Evolutionary conservation across 2,797 vertebrate genomes (phyloP), one percentile per base, ranked within the genome.

Genomic region (Poeciliopsis paucimaculata): DNA sequence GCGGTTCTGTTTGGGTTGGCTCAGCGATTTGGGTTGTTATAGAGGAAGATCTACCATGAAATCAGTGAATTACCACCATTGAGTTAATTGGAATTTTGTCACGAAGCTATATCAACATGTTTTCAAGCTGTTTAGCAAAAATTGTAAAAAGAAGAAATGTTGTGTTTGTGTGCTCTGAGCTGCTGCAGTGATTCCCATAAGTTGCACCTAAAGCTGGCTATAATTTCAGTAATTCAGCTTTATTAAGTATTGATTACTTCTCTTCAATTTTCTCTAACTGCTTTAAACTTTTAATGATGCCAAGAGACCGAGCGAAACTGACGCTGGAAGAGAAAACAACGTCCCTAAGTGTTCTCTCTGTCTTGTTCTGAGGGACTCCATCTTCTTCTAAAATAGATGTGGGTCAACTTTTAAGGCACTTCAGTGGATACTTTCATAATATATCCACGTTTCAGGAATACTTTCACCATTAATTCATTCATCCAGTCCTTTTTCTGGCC

Each of bases 171-270:
- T 72, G 26, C 51, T 64, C 49, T 0, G 31, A 84, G 53, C 46
- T 47, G 4, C 47, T 55, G 76, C 39, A 66, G 3, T 55, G 83
- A 68, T 79, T 81, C 72, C 43, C 76, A 49, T 89, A 71, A 84
- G 68, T 72, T 86, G 73, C 34, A 31, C 43, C 77, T 23, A 28
- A 84, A 81, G 68, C 49, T 11, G 12, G 57, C 68, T 70, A 6
- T 79, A 31, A 84, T 84, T 82, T 64, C 31, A 83, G 72, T 79
- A 60, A 73, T 82, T 77, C 73, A 75, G 77, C 1, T 84, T 84
- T 73, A 89, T 90, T 86, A 84, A 87, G 45, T 78, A 85, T 85
- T 84, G 84, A 86, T 87, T 73, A 49, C 55, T 49, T 46, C 51
- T 73, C n/a, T 81, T 89, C 86, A 55, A 79, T 78, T 71, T 70